Base-by-base conservation (phyloP, 2,888 invertebrate species). In the Coenonympha glycerion region DNA sequence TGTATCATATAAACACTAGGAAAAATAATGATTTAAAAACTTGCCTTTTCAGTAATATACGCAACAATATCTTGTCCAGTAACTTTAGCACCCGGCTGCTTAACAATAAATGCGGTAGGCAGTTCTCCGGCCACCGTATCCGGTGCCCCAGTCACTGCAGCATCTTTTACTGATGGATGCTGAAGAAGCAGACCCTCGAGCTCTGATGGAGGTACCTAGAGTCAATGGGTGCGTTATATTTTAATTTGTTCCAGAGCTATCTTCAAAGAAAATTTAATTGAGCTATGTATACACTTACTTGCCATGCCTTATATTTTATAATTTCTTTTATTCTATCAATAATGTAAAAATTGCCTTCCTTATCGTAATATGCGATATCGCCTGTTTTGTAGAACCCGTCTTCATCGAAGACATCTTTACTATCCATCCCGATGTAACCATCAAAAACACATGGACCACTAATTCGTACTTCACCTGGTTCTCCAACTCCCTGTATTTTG, bases 301-400 rank as follows among this genome's bases (percentile, higher is more conserved):
- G 81, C 60, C 76, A 73, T 28, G 74, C 69, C 19, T 81, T 81
- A 47, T 79, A 82, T 59, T 83, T 82, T 9, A 83, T 81, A 4
- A 82, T 67, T 58, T 83, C 82, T 47, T 83, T 83, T 13, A 81
- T 62, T 59, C 82, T 72, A 28, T 80, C 81, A 0, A 79, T 72
- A 21, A 79, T 71, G 49, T 59, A 81, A 46, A 81, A 76, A 51
- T 66, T 81, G 2, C 76, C 76, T 11, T 82, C 74, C 26, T 74
- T 63, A 49, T 83, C 82, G 28, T 77, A 81, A 54, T 78, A 80
- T 1, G 72, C 79, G 1, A 82, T 65, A 40, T 82, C 82, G 6
- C 82, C 82, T 33, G 79, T 78, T 63, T 62, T 75, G 55, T 72
- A 81, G 56, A 71, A 83, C 0, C 76, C 79, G n/a, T 79, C 76